Conservation (phyloP, 2,113 vertebrate genomes). For the Egretta garzetta region DNA sequence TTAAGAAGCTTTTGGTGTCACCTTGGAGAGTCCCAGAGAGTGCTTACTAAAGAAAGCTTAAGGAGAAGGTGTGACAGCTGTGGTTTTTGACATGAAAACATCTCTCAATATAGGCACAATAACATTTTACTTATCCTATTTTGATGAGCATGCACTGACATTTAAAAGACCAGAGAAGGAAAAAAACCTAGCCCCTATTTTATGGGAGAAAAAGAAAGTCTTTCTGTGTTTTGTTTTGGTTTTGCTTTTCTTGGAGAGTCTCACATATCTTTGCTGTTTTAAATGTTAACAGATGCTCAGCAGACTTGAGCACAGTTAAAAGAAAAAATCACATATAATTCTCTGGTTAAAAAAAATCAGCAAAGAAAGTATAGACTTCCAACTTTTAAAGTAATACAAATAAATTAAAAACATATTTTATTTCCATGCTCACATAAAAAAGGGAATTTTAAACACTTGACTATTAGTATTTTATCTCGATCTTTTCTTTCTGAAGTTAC, state of each 20-base stretch:
- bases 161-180: not conserved
- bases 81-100: slow-evolving; percentile 17
- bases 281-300: slow-evolving; percentile 33
- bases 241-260: not conserved
- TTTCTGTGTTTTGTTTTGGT: not conserved
- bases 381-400: not conserved
- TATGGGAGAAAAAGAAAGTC: not conserved
- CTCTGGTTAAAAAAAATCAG: not conserved
- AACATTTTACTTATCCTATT: slow-evolving; percentile 26
- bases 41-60: not conserved
- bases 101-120: not conserved
- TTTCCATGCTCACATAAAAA: not conserved
- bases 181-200: not conserved
- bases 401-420: not conserved
- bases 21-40: not conserved
- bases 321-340: not conserved
- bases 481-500: not conserved
- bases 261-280: not conserved
- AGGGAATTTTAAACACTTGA: not conserved
- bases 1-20: slow-evolving; percentile 29
- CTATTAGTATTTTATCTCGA: not conserved
- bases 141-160: slow-evolving; percentile 14
- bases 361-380: not conserved
- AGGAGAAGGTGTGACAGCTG: not conserved
- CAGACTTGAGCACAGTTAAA: not conserved